Evolutionary conservation across 2,113 vertebrate genomes (phyloP).

Genomic region (Laticauda laticaudata): DNA sequence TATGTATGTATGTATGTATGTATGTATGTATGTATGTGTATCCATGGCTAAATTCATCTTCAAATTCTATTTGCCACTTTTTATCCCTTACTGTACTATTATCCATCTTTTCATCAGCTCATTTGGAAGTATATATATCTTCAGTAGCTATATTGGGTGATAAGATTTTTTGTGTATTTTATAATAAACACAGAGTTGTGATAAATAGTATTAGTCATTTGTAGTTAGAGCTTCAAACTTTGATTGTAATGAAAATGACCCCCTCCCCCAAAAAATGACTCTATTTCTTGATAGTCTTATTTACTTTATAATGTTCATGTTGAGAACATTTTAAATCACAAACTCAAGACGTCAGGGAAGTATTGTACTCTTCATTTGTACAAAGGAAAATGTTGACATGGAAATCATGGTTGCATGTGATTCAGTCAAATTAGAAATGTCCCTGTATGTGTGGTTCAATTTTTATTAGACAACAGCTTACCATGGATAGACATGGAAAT

Average conservation of each 20-base stretch:
- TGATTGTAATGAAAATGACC: constrained; percentile 36
- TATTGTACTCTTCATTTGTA: constrained; percentile 33
- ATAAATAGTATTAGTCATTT: constrained; percentile 31
- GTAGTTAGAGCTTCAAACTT: constrained; percentile 18
- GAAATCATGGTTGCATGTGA: constrained; percentile 20
- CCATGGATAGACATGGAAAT: neutral
- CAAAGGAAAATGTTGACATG: neutral
- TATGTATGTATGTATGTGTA: too few species aligned
- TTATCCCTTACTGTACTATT: too few species aligned
- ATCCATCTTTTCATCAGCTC: neutral
- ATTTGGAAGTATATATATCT: neutral
- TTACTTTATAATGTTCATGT: constrained; percentile 54
- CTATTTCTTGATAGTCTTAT: constrained; percentile 48
- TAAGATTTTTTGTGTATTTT: neutral
- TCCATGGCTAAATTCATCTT: neutral
- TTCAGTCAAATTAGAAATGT: neutral
- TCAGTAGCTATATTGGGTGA: neutral
- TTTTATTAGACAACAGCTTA: constrained; percentile 24
- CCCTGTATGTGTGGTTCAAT: constrained; percentile 34
- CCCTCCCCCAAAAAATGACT: neutral
- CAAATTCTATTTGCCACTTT: neutral
- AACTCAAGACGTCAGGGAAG: constrained; percentile 48
- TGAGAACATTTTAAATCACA: constrained; percentile 43
- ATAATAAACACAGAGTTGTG: constrained; percentile 17
- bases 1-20: too few species aligned